These are phyloP conservation scores for Mystacornis crossleyi DNA, from an alignment of 2,113 vertebrate species.

Conservation along the genomic window DNA sequence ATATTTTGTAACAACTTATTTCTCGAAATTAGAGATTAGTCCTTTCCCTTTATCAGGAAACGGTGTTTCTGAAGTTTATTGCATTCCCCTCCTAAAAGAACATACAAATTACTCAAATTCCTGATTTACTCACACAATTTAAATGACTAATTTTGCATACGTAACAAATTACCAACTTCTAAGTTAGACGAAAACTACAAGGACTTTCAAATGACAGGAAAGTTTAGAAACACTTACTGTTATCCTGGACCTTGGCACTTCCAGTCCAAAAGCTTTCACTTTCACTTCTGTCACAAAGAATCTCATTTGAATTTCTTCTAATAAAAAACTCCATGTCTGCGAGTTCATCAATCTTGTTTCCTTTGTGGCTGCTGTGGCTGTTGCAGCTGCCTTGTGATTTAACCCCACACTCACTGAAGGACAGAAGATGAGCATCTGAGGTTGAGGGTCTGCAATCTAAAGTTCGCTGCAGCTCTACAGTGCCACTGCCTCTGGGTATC, in stretches of 20 bases:
- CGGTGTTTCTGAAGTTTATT: neutral
- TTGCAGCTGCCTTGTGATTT: conserved; percentile 29
- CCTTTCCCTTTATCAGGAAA: neutral
- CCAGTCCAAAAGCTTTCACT: conserved; percentile 67
- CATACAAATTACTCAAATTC: neutral
- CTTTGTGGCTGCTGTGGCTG: conserved; percentile 18
- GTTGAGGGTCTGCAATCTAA: conserved; percentile 68
- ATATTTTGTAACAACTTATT: neutral
- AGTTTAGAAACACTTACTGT: conserved; percentile 63
- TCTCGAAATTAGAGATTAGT: neutral
- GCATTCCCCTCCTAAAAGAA: neutral
- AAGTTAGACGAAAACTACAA: neutral
- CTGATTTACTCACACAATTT: neutral
- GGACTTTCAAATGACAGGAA: neutral
- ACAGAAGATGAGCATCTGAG: conserved; percentile 47
- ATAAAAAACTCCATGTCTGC: conserved; percentile 29
- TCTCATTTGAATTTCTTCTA: conserved; percentile 58
- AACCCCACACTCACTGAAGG: conserved; percentile 30
- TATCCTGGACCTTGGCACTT: conserved; percentile 69
- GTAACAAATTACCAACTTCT: neutral
- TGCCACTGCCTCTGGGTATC: conserved; percentile 5
- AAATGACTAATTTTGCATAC: neutral
- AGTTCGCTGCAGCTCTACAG: conserved; percentile 66
- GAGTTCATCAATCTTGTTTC: conserved; percentile 54
- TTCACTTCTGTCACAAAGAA: conserved; percentile 50